Base-by-base conservation (phyloP, 1,140 invertebrate species). In the Tenebrio molitor region DNA sequence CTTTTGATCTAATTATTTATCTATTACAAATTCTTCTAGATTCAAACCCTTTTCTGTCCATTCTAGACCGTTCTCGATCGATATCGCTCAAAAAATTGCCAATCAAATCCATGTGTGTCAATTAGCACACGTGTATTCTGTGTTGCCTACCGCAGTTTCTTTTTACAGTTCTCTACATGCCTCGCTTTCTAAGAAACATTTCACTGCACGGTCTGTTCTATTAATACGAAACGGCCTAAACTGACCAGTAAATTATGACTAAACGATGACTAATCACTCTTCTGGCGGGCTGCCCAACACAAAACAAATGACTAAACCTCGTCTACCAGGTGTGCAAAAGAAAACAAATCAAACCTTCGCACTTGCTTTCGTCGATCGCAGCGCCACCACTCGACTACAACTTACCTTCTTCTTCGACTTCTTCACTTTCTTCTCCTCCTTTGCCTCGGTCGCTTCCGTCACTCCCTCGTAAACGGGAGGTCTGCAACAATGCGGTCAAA, bases 361-460 rank as follows among this genome's bases (percentile, higher is more conserved):
- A n/a, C n/a, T n/a, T n/a, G n/a, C n/a, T n/a, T n/a, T n/a, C n/a
- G n/a, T n/a, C 29, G 29, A 33, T 33, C 29, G 29, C 10, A 10
- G 29, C 29, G 29, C 29, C 29, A 33, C 29, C 29, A n/a, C n/a
- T n/a, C n/a, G n/a, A n/a, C n/a, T n/a, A n/a, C n/a, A 77, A 66
- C 66, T 79, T 74, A 84, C 84, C 15, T 80, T 81, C 34, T 83
- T 84, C 21, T 80, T 76, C 8, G 74, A 74, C 78, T 84, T 79
- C 78, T 82, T 79, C 25, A 80, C 79, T 73, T 81, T 83, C 25
- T 83, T 68, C 23, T 82, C 82, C 8, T 77, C 81, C 73, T 74
- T 75, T 53, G 53, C 67, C 71, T 73, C 74, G 69, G 69, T 79
- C 74, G 70, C 76, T 62, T 76, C 72, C 2, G 36, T 6, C 6